Evolutionary conservation across 2,888 invertebrate species (phyloP).

Genomic region (Noctua pronuba): DNA sequence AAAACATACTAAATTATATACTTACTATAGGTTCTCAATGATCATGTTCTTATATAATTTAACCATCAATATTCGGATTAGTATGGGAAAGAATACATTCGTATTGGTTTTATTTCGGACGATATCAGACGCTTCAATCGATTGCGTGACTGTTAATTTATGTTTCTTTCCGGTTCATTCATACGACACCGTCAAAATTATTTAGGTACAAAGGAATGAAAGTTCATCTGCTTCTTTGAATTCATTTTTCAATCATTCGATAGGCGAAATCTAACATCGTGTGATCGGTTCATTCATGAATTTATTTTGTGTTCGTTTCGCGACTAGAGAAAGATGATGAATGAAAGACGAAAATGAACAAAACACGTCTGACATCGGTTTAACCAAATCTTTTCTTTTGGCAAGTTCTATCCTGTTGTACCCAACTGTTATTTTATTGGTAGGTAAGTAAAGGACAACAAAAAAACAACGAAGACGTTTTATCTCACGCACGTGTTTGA

Average conservation of each 20-base stretch:
- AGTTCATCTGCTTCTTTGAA: neutral
- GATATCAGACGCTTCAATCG: neutral
- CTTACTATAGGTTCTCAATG: too few species aligned
- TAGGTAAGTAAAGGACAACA: neutral
- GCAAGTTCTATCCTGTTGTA: neutral
- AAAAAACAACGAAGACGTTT: neutral
- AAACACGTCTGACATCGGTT: neutral
- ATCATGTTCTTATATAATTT: neutral
- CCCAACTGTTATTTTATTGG: neutral
- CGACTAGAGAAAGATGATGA: neutral
- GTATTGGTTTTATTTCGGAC: neutral
- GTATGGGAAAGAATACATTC: neutral
- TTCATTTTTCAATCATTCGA: neutral
- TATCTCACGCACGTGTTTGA: conserved; percentile 4
- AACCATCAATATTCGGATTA: neutral
- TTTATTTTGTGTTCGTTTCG: neutral
- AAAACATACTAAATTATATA: neutral
- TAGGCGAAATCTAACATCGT: neutral
- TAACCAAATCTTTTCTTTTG: neutral
- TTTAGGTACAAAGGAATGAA: neutral
- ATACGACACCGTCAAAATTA: neutral
- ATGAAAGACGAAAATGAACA: neutral
- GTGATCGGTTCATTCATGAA: neutral
- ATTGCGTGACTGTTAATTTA: neutral
- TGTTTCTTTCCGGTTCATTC: neutral